Evolutionary conservation across 2,797 vertebrate genomes (phyloP), one percentile per base, ranked within the genome.

Genomic region (Crocodylus rhombifer): DNA sequence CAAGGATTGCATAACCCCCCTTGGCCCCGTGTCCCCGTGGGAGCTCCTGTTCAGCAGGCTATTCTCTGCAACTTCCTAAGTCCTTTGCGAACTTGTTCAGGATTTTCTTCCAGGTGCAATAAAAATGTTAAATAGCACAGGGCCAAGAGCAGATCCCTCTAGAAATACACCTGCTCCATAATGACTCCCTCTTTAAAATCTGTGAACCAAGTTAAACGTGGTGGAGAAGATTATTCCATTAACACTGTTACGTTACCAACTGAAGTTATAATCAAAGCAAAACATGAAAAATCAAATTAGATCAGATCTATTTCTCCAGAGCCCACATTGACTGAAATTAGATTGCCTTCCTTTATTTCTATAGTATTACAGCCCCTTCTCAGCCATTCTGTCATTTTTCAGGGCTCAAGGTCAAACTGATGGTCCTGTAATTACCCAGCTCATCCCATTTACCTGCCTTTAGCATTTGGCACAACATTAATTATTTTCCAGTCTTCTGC

Each of bases 391-490:
- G 26, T 28, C 78, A 55, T 4, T 67, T 94, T 93, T 56, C 26
- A 88, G 26, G 65, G 12, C 71, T 84, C 5, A 14, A 51, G 77
- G 64, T 77, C 81, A 91, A 69, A 6, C 30, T 79, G 64, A 20
- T 16, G 18, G 64, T n/a, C 64, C 64, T 30, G 33, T 30, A 18
- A 21, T 67, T 18, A 67, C 30, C 30, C 21, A n/a, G 20, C 17
- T 21, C 33, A 30, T 30, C 30, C 3, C 65, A 2, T 88, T 86
- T 84, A 81, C 79, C 67, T 73, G 42, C 78, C 82, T 73, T 75
- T 85, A 94, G 82, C 90, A 76, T 21, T 94, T 91, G n/a, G 14
- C 71, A 81, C 20, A 58, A 80, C 75, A 91, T 84, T n/a, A 7
- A 1, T 82, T 95, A 91, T 93, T 33, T 87, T 88, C 65, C 51